Conservation (phyloP, 1,140 invertebrate genomes). For the Aphelenchoides besseyi region DNA sequence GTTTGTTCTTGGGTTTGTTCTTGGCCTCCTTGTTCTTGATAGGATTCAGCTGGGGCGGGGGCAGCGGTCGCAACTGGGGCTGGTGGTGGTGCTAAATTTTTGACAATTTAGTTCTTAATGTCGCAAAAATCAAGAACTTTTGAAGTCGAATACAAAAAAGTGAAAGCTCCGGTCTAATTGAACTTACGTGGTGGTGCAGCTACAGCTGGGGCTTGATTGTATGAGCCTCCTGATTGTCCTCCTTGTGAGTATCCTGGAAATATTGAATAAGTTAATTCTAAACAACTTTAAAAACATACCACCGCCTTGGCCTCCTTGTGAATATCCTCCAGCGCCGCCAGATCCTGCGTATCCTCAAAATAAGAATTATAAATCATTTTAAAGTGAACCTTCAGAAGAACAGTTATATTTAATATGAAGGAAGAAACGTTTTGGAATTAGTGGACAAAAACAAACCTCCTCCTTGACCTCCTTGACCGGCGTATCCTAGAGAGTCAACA, state of each 20-base stretch:
- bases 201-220: conserved; percentile 29
- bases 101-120: neutral
- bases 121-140: neutral
- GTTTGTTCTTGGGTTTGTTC: conserved; percentile 14
- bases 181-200: neutral
- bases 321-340: neutral
- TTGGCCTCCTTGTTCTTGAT: conserved; percentile 23
- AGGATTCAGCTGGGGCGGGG: neutral
- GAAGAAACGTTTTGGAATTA: no score
- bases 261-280: neutral
- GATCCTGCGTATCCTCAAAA: neutral
- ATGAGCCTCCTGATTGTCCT: neutral
- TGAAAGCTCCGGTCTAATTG: neutral
- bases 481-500: no score
- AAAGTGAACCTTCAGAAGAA: neutral
- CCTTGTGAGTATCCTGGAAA: neutral
- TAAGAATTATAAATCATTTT: neutral
- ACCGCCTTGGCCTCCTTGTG: neutral
- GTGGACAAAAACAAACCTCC: no score
- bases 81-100: conserved; percentile 2
- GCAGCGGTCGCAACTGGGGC: conserved; percentile 26
- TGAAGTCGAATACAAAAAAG: neutral
- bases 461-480: no score
- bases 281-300: neutral
- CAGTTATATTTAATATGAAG: no score